Base-by-base conservation (phyloP, 2,797 vertebrate species). In the Rhinella marina region DNA sequence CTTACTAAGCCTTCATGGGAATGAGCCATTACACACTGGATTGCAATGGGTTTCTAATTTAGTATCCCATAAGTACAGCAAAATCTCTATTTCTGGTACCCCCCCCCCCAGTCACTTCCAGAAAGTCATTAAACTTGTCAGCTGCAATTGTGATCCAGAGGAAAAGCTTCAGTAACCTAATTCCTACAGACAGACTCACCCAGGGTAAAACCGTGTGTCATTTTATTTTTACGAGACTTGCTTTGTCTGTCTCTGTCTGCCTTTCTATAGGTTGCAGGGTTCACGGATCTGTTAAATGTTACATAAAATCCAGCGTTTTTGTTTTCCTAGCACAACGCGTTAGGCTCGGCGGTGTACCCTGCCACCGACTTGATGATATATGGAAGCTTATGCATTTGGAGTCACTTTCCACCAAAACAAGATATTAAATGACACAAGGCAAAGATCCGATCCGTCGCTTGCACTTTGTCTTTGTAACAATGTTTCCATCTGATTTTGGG, bases 401-500 rank as follows among this genome's bases (percentile, higher is more conserved):
- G 52, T 84, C 66, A 84, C 25, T 73, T 54, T 73, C 29, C 66
- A 32, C 10, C 17, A 75, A 75, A 73, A 59, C 29, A 41, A n/a
- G 48, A 23, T 73, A 73, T 73, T 84, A 73, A 73, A 16, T 84
- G 54, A 84, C 82, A 75, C 57, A 84, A 84, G 13, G 61, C 70
- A 73, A 84, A 61, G 70, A 21, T 54, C 56, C 12, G 75, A 25
- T 41, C 54, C 17, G 70, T 75, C 41, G 54, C 56, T 68, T 25
- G 17, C 21, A n/a, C 41, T 85, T 77, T 85, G 83, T 57, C 57
- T 61, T 52, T 27, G 23, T 48, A 61, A 85, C 72, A 75, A 21
- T 25, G 32, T 85, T 85, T 85, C 83, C 57, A 77, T 85, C 72
- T 76, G 32, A 85, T 85, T 85, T 76, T 75, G 41, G 83, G 83